Base-by-base conservation (phyloP, 53 echinoderm and acorn worm species). In the Crossaster papposus region DNA sequence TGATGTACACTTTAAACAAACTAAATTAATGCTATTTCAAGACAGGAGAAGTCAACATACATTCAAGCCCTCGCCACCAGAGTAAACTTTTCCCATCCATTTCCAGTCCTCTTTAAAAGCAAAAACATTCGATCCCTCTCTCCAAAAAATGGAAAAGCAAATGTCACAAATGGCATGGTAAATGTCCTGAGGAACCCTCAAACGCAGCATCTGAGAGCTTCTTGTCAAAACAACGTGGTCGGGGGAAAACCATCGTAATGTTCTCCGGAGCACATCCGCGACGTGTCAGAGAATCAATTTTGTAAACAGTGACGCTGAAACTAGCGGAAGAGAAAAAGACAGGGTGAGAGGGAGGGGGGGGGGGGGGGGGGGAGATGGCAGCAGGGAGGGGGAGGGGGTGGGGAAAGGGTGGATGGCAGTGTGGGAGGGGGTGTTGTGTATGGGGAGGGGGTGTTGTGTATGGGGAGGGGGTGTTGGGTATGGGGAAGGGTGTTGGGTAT, bases 221-320 rank as follows among this genome's bases (percentile, higher is more conserved):
- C 85, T 85, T 85, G 73, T 85, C 72, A 72, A 85, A 85, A 85
- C 73, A 85, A 20, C 51, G 83, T 17, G 29, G 35, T 26, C n/a
- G n/a, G 65, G 83, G 83, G 81, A 44, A 44, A 44, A 44, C 28
- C 6, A 9, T 52, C 24, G 73, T 9, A 32, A 72, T 85, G 85
- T 85, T 85, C 85, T 72, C n/a, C 33, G n/a, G 33, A 85, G 85
- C 85, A 72, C 64, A 70, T 85, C 85, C 73, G n/a, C n/a, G 73
- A 85, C 54, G 34, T 51, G 72, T 52, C 30, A 44, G 33, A 20
- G 85, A 85, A 85, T 85, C 85, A 85, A 85, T 85, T 85, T 73
- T 85, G 73, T 85, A 72, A 85, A 85, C 85, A 85, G 10, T 53
- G 72, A 24, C 24, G 51, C 26, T 11, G 78, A 78, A 51, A 20